phyloP scores from a whole-genome alignment of 2,888 invertebrate species.

The Heliconius sara region DNA sequence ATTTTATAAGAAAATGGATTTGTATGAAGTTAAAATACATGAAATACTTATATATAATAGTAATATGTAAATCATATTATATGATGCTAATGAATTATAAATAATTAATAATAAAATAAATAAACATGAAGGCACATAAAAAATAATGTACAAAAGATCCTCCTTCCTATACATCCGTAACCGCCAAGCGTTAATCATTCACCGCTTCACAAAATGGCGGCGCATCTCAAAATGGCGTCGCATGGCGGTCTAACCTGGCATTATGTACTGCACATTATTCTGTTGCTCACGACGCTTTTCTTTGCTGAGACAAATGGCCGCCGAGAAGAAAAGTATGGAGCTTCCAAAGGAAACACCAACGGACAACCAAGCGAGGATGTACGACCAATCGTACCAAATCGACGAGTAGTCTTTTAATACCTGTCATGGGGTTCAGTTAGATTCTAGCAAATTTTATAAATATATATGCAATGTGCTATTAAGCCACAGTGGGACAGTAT shows the following conservation, averaged over 20 bases:
- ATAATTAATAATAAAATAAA: slow-evolving; percentile 4
- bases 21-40: slow-evolving; percentile 20
- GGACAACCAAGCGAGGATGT: slow-evolving; percentile 92
- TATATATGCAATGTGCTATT: background rate
- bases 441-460: slow-evolving; percentile 19
- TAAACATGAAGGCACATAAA: slow-evolving; percentile 34
- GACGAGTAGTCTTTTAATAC: slow-evolving; percentile 89
- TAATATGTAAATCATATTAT: slow-evolving; percentile 6
- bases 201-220: slow-evolving; percentile 49
- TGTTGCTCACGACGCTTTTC: slow-evolving; percentile 89
- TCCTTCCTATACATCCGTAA: slow-evolving; percentile 49
- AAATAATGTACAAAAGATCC: slow-evolving; percentile 40
- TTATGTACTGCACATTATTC: slow-evolving; percentile 93
- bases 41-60: slow-evolving; percentile 23
- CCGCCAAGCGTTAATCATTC: slow-evolving; percentile 75
- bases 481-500: background rate
- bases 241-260: slow-evolving; percentile 89
- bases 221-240: slow-evolving; percentile 60
- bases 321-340: slow-evolving; percentile 90
- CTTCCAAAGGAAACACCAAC: slow-evolving; percentile 90
- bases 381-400: slow-evolving; percentile 93
- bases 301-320: slow-evolving; percentile 90
- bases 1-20: slow-evolving; percentile 17
- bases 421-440: slow-evolving; percentile 69
- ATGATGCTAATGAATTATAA: background rate